Base-by-base conservation (phyloP, 2,888 invertebrate genomes). In the Microplitis deprimator region DNA sequence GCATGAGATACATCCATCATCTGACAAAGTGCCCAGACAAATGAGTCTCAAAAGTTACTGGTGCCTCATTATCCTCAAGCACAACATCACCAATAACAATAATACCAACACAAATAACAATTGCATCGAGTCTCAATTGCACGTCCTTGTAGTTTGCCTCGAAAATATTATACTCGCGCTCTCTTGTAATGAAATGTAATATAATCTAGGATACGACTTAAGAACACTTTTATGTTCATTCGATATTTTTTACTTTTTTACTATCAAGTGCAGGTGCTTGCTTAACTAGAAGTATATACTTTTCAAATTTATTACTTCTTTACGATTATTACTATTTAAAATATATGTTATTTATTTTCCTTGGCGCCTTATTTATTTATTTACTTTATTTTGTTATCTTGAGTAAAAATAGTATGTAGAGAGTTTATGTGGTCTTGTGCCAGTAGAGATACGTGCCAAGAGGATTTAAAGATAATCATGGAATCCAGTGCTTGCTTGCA, bases 1-100 rank as follows among this genome's bases (percentile, higher is more conserved):
- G 79, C 78, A 76, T 75, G 82, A 75, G 75, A 80, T 81, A 83
- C 85, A 85, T 86, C 87, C 84, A 87, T 87, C 86, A 87, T 85
- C 82, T 79, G 50, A 81, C 77, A 83, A 85, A 85, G 85, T 84
- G 85, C 84, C 79, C 81, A 82, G 87, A 85, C 82, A 78, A 78
- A 83, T 81, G 82, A 80, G 82, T 81, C 83, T 84, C 80, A 79
- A 83, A 84, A 84, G 82, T 85, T 84, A 75, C 81, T 76, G 79
- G 74, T 77, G 76, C 40, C 70, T 16, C 65, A 65, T 65, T 40
- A 62, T 38, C 60, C 61, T 8, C 73, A 73, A 65, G 20, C 60
- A 72, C 62, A 71, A 40, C 16, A 41, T 50, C 29, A 64, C 13
- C n/a, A 68, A 61, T 68, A 73, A 73, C 50, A 64, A 73, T 39